Percentiles rank a stretch among this genome's conserved stretches.
Evolutionary conservation across 2,797 vertebrate species (phyloP).

Genomic region (Anabacerthia variegaticeps): DNA sequence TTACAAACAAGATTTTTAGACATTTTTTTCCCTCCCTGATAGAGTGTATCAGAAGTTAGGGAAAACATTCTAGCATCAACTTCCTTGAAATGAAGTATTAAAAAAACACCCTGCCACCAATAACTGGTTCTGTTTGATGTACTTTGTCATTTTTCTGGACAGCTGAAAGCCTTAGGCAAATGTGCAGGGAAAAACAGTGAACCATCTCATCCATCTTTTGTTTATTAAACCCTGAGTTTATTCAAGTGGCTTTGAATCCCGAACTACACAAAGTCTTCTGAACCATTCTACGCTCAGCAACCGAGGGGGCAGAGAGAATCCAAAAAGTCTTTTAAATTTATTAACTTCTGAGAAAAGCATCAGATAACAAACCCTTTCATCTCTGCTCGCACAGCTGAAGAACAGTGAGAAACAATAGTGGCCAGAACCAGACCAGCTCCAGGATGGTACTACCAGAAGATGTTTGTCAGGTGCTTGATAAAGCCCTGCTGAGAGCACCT

Average conservation of each 20-base stretch:
- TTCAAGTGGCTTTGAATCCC: constrained; percentile 41
- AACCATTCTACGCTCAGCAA: neutral
- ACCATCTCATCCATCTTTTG: constrained; percentile 45
- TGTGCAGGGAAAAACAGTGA: constrained; percentile 10
- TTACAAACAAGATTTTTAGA: neutral
- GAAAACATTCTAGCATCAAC: neutral
- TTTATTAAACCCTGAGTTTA: constrained; percentile 50
- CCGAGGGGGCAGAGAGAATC: neutral
- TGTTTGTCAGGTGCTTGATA: neutral
- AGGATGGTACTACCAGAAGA: neutral
- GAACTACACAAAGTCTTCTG: neutral
- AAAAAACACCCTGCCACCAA: neutral
- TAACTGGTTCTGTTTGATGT: constrained; percentile 43
- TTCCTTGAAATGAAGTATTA: constrained; percentile 21
- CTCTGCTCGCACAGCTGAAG: neutral
- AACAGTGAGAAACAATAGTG: neutral
- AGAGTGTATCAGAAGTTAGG: neutral
- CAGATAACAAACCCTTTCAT: neutral
- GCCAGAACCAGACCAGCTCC: neutral
- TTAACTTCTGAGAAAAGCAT: neutral
- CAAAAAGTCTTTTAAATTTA: neutral
- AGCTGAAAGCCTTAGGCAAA: constrained; percentile 62
- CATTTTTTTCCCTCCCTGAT: neutral
- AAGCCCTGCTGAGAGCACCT: neutral
- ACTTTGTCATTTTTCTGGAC: constrained; percentile 50